Evolutionary conservation across 2,888 invertebrate genomes (phyloP).

Genomic region (Octodonta nipae): DNA sequence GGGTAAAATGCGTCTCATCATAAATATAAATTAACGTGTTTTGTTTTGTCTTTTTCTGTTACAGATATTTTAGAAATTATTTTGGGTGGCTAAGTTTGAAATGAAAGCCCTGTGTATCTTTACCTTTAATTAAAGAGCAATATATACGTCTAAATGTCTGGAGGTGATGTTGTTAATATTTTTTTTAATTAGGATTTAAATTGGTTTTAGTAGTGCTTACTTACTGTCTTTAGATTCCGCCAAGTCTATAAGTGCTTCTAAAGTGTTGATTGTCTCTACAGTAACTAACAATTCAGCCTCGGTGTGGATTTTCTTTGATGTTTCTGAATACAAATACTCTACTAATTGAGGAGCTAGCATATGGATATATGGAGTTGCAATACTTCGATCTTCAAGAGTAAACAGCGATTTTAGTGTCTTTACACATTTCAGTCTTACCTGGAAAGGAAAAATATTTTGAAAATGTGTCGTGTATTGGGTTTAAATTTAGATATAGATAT

Average conservation of each 20-base stretch:
- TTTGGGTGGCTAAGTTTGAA: no score
- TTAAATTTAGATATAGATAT: no score
- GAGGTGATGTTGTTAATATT: no score
- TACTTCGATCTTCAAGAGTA: conserved; percentile 51
- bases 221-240: conserved; percentile 68
- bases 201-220: conserved; percentile 30
- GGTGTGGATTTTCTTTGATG: conserved; percentile 44
- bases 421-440: conserved; percentile 65
- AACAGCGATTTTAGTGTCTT: conserved; percentile 68
- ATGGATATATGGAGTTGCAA: conserved; percentile 69
- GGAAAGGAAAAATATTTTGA: conserved; percentile 14
- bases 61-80: no score
- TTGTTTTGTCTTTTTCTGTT: no score
- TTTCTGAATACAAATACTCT: conserved; percentile 56
- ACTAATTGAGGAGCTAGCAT: conserved; percentile 66
- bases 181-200: no score
- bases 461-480: no score
- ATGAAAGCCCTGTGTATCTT: no score
- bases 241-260: conserved; percentile 60
- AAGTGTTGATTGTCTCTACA: conserved; percentile 57
- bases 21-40: no score
- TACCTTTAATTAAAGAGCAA: no score
- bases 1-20: no score
- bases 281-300: conserved; percentile 60
- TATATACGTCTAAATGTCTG: no score